Evolutionary conservation across 2,113 vertebrate species (phyloP).

Genomic region (Lota lota): DNA sequence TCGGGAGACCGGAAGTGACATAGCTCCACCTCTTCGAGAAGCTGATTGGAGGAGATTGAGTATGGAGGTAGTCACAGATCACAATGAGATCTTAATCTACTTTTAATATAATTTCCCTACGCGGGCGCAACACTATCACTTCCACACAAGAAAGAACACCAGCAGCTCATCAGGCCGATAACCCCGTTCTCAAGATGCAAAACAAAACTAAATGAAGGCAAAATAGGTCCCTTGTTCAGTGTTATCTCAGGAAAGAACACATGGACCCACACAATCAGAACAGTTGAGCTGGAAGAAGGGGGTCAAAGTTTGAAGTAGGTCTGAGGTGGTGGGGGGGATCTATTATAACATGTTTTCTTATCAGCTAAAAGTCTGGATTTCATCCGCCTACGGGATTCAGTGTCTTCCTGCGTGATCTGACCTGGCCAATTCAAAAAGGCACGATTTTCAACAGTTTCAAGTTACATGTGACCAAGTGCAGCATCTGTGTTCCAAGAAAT

Average conservation of each 20-base stretch:
- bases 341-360: no score
- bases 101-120: conserved; percentile 26
- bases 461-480: no score
- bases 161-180: not conserved
- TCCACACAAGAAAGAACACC: conserved; percentile 2
- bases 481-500: no score
- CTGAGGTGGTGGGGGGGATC: no score
- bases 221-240: no score
- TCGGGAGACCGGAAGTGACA: not conserved
- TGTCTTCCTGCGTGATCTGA: no score
- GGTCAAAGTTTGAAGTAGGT: not conserved
- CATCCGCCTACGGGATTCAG: no score
- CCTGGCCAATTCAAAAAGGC: no score
- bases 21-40: not conserved
- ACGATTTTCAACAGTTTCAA: no score
- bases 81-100: conserved; percentile 27
- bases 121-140: conserved; percentile 21
- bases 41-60: conserved; percentile 11
- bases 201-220: not conserved
- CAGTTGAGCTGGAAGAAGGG: no score
- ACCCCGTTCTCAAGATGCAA: not conserved
- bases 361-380: no score
- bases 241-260: not conserved
- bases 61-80: conserved; percentile 1
- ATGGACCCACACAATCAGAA: not conserved